Evolutionary conservation across 2,888 invertebrate species (phyloP), one percentile per base, ranked within the genome.

Genomic region (Ligdia adustata): DNA sequence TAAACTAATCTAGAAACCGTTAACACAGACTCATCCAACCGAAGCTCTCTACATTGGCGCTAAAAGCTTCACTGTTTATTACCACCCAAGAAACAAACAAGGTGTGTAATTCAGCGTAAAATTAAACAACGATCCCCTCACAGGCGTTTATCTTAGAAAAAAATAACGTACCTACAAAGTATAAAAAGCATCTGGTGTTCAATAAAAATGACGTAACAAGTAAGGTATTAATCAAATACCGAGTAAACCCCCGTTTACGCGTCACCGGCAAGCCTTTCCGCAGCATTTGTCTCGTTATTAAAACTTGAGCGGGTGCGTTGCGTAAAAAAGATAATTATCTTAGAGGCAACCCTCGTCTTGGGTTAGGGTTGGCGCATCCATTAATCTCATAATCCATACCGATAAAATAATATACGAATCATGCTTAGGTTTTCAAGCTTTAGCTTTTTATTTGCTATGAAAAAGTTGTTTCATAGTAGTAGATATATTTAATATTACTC

Each of bases 301-400:
- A 85, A 82, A 84, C 81, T 80, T 61, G 75, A 72, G 75, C 75
- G 84, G 86, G 81, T 78, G 80, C 76, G 77, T 74, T 71, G 69
- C 72, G 83, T 88, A 90, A 89, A 90, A 89, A 90, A 90, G 90
- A 90, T 89, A 90, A 90, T 90, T 89, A 89, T 90, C 90, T 90
- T 89, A 84, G 75, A 73, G 63, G 69, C 70, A 68, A 83, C 89
- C 88, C 88, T 83, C 79, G 76, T 88, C 87, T 89, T 88, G 59
- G 56, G 56, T 29, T 61, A 83, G 88, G 88, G 90, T 57, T 84
- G 82, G 27, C 67, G 35, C 57, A 29, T 42, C 32, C 1, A 12
- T 3, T 29, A 22, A 22, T 22, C 22, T 22, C 5, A n/a, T n/a
- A n/a, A n/a, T n/a, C n/a, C n/a, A n/a, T n/a, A n/a, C n/a, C n/a